Evolutionary conservation across 2,888 invertebrate species (phyloP).

Genomic region (Epinotia bilunana): DNA sequence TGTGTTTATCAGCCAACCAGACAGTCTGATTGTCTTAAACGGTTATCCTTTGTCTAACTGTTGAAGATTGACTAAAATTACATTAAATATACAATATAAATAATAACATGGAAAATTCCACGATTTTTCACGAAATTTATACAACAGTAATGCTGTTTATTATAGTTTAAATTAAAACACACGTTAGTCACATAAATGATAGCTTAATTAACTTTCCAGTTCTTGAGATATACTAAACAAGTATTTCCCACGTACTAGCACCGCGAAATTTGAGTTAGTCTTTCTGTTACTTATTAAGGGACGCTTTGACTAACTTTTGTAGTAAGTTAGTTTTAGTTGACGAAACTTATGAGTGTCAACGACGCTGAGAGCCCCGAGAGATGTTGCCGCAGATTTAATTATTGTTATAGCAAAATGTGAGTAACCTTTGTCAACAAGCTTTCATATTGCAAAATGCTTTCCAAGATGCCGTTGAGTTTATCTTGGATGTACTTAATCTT

Average conservation of each 20-base stretch:
- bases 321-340: constrained; percentile 40
- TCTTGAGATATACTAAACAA: constrained; percentile 7
- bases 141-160: neutral
- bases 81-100: too few relatives aligned
- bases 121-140: neutral
- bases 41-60: too few relatives aligned
- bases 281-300: constrained; percentile 43
- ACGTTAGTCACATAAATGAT: neutral
- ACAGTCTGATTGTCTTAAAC: too few relatives aligned
- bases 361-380: constrained; percentile 38
- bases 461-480: constrained; percentile 2
- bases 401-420: constrained; percentile 35
- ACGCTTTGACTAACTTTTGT: constrained; percentile 44
- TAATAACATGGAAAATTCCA: neutral
- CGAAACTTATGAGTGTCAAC: constrained; percentile 45
- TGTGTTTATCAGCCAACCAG: too few relatives aligned
- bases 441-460: constrained; percentile 25
- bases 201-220: constrained; percentile 6
- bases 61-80: too few relatives aligned
- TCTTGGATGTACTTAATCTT: neutral
- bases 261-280: constrained; percentile 37
- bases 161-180: neutral
- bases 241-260: constrained; percentile 36
- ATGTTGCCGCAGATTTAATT: constrained; percentile 41
- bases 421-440: constrained; percentile 37